Evolutionary conservation across 2,797 vertebrate genomes (phyloP), one percentile per base, ranked within the genome.

Genomic region (Florisuga fusca): DNA sequence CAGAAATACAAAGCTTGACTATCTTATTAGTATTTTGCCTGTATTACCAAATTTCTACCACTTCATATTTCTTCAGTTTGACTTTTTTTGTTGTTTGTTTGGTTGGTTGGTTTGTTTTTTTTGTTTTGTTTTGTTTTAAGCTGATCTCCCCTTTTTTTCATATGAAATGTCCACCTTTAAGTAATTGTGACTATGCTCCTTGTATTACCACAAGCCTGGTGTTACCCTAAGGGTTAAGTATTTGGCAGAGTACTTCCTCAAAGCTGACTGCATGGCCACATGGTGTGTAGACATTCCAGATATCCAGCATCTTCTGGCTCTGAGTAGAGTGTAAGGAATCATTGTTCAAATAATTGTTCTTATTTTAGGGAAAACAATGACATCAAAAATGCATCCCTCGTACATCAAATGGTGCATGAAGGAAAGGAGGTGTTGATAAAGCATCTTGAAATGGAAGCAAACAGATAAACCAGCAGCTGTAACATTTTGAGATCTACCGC

Each of bases 281-380:
- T 23, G 21, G 12, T 29, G 23, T 48, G 25, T 11, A 74, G 63
- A 36, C 31, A 63, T 66, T 82, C 84, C 48, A 41, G n/a, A 50
- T 51, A 46, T 9, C 14, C 27, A 31, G 10, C 33, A 51, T 55
- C n/a, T 69, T 33, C 34, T 71, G 31, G 33, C 16, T 76, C 26
- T n/a, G n/a, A 10, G 23, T 54, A 34, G 13, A 66, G 27, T 12
- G 19, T 51, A 69, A 58, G 43, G 68, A 88, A 79, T n/a, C 31
- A n/a, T n/a, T 38, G 22, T 66, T 46, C 14, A 87, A 92, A 68
- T 64, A 74, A 58, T 62, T 64, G 36, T 8, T 38, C 25, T 72
- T 72, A 41, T 84, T 88, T 91, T 34, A 53, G 64, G 14, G n/a
- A 68, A 87, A 86, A 84, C 8, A 58, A 34, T 26, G 21, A 85